Evolutionary conservation across 2,113 vertebrate genomes (phyloP).

Genomic region (Prolemur simus): DNA sequence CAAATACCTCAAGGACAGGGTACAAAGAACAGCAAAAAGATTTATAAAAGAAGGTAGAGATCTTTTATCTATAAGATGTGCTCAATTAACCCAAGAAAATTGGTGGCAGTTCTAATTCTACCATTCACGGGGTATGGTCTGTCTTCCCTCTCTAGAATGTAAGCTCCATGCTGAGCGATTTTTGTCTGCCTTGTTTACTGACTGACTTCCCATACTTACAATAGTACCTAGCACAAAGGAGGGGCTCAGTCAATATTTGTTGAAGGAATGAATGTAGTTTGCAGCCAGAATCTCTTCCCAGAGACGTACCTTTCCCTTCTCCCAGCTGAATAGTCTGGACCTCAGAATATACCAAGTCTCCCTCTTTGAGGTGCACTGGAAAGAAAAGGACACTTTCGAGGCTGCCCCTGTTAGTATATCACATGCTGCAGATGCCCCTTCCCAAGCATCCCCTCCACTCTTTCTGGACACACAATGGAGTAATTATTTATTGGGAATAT

Average conservation of each 20-base stretch:
- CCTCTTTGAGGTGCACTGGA: neutral
- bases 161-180: neutral
- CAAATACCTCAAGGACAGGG: too few relatives aligned
- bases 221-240: neutral
- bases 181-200: neutral
- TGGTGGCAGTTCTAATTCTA: too few relatives aligned
- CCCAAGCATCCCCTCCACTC: neutral
- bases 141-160: neutral
- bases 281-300: neutral
- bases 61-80: too few relatives aligned
- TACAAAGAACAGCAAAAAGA: too few relatives aligned
- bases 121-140: neutral
- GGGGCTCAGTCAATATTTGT: neutral
- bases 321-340: neutral
- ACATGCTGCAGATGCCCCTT: neutral
- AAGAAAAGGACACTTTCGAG: neutral
- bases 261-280: neutral
- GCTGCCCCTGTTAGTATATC: too few relatives aligned
- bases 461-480: neutral
- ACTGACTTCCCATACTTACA: neutral
- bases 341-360: constrained; percentile 30
- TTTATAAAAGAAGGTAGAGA: too few relatives aligned
- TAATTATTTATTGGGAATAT: neutral
- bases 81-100: too few relatives aligned
- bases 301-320: constrained; percentile 9